phyloP scores from a whole-genome alignment of 2,797 vertebrate genomes.

The Ambastaia sidthimunki region DNA sequence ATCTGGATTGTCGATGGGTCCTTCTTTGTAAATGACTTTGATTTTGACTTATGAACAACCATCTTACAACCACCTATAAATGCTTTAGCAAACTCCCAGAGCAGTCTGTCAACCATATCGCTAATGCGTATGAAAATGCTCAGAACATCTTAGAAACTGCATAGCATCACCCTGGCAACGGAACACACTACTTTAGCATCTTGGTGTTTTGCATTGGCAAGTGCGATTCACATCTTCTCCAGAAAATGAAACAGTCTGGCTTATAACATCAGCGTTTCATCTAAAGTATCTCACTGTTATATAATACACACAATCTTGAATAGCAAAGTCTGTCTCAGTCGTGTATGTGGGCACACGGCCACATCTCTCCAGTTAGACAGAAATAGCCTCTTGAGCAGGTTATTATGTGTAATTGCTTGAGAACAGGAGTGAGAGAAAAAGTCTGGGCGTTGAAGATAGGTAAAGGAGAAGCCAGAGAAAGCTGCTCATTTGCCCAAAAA shows the following conservation, averaged over 20 bases:
- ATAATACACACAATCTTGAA: neutral
- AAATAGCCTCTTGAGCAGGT: conserved; percentile 46
- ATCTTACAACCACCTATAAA: too few relatives aligned
- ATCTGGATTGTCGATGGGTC: neutral
- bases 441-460: neutral
- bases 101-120: neutral
- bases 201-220: neutral
- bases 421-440: conserved; percentile 20
- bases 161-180: neutral
- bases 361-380: conserved; percentile 36
- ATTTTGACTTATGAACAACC: too few relatives aligned
- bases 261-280: neutral
- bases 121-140: neutral
- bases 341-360: conserved; percentile 29
- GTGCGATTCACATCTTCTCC: neutral
- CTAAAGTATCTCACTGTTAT: neutral
- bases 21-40: too few relatives aligned
- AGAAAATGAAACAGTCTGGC: neutral
- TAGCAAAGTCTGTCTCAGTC: neutral
- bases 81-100: neutral
- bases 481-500: conserved; percentile 12
- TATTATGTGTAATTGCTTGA: conserved; percentile 38
- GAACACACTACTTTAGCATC: neutral
- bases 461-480: neutral
- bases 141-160: neutral